These are phyloP conservation scores for Synergus gifuensis DNA, from an alignment of 2,888 invertebrate species.

Conservation along the genomic window DNA sequence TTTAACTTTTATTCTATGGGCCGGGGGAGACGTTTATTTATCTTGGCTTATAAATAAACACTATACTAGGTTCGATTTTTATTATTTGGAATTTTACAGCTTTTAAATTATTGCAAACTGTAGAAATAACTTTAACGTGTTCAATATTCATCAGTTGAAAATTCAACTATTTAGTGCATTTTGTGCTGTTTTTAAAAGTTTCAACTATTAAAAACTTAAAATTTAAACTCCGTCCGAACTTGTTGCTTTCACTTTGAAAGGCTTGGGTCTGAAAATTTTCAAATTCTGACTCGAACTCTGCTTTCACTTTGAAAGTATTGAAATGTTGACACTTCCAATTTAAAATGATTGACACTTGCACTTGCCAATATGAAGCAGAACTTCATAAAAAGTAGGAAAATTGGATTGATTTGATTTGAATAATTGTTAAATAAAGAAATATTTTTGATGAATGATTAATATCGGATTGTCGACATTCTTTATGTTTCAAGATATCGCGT, in stretches of 20 bases:
- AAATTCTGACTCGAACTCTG: neutral
- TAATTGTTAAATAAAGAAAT: neutral
- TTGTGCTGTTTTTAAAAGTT: neutral
- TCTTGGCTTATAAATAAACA: neutral
- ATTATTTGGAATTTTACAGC: neutral
- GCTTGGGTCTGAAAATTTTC: neutral
- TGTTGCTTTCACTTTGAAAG: conserved; percentile 23
- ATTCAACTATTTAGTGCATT: no score
- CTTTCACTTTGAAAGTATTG: conserved; percentile 4
- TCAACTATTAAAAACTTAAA: neutral
- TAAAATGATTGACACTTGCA: neutral
- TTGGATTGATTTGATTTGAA: neutral
- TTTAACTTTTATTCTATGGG: conserved; percentile 2
- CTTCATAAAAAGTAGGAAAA: neutral
- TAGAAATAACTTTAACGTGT: no score
- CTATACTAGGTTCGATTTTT: neutral
- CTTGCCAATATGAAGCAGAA: neutral
- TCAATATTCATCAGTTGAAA: no score
- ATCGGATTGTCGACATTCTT: neutral
- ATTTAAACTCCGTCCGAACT: neutral
- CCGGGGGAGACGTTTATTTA: neutral
- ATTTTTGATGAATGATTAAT: neutral
- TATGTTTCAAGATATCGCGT: neutral
- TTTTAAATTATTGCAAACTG: no score
- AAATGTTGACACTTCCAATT: neutral